These are phyloP conservation scores for Monopterus albus DNA, from an alignment of 2,113 vertebrate genomes.

Conservation along the genomic window DNA sequence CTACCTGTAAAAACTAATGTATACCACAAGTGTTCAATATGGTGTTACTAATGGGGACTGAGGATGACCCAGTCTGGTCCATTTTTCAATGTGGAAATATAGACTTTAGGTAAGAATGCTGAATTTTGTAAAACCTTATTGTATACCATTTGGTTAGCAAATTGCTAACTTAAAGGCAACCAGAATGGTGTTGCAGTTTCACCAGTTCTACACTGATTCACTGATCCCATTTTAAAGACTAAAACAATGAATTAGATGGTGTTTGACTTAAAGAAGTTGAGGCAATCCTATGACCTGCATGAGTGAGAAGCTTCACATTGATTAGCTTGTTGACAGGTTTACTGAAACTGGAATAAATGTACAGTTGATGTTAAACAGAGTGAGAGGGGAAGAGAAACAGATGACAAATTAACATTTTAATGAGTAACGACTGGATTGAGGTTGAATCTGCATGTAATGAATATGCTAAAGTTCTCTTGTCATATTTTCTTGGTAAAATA, in stretches of 20 bases:
- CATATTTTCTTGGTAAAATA: no score
- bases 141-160: neutral
- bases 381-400: no score
- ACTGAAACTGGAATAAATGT: no score
- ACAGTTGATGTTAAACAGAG: no score
- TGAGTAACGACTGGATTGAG: no score
- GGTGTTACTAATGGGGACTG: neutral
- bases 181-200: neutral
- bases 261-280: neutral
- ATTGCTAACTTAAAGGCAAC: neutral
- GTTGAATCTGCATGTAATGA: no score
- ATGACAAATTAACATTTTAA: no score
- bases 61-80: neutral
- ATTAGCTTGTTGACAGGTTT: no score
- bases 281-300: no score
- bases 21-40: neutral
- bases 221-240: neutral
- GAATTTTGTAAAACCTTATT: neutral
- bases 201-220: neutral
- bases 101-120: neutral
- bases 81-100: neutral
- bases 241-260: neutral
- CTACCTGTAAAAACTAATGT: neutral
- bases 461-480: no score
- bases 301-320: no score